A percentile compares a stretch with the other conserved stretches of the same genome.
These are phyloP conservation scores for Picathartes gymnocephalus DNA, from an alignment of 2,113 vertebrate species.

Conservation along the genomic window DNA sequence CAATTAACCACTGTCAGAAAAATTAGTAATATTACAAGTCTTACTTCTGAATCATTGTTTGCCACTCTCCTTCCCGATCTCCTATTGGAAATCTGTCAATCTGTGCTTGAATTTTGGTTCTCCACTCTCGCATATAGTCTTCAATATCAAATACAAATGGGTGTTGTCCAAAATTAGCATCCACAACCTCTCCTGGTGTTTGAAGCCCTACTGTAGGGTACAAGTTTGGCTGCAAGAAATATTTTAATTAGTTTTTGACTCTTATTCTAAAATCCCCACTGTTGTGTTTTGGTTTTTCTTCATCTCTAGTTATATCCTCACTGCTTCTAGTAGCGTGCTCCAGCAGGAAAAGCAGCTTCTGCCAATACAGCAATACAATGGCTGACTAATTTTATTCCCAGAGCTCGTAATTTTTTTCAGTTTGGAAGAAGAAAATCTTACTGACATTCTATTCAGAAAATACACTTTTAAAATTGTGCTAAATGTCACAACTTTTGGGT, in stretches of 20 bases:
- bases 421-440: not conserved
- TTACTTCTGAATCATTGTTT: constrained; percentile 98
- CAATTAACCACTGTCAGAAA: not conserved
- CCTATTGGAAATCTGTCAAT: constrained; percentile 93
- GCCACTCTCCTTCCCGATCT: constrained; percentile 96
- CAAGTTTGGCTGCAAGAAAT: constrained; percentile 88
- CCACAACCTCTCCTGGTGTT: constrained; percentile 96
- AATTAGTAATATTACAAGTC: constrained; percentile 6
- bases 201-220: constrained; percentile 98
- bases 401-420: not conserved
- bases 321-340: not conserved
- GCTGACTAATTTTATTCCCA: not conserved
- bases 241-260: constrained; percentile 27
- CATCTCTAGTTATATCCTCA: not conserved
- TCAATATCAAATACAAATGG: constrained; percentile 98
- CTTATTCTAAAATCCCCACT: not conserved
- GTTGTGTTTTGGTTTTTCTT: not conserved
- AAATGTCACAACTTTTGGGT: not conserved
- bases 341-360: not conserved
- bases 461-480: not conserved
- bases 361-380: not conserved
- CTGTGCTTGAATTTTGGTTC: constrained; percentile 95
- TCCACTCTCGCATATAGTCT: constrained; percentile 98
- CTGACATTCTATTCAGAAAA: not conserved
- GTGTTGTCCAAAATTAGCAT: constrained; percentile 97